Conservation (phyloP, 2,113 vertebrate genomes). For the Carassius auratus region DNA sequence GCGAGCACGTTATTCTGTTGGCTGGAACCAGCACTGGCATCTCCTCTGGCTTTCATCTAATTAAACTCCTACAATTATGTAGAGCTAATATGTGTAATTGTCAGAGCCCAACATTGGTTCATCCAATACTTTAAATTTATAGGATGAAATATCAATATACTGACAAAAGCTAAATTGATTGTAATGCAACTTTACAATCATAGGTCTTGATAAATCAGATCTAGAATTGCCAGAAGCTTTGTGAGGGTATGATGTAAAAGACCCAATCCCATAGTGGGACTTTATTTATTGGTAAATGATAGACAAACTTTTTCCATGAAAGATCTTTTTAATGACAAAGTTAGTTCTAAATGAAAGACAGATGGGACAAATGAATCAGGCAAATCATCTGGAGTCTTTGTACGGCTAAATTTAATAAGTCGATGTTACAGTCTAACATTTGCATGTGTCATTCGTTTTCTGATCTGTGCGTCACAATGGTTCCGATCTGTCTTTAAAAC, state of each 20-base stretch:
- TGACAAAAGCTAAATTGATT: not conserved
- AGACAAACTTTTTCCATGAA: not conserved
- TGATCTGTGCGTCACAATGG: not conserved
- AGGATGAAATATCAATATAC: not conserved
- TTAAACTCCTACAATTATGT: not conserved
- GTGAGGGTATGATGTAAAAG: not conserved
- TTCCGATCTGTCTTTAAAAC: not conserved
- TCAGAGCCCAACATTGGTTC: not conserved
- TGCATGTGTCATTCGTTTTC: not conserved
- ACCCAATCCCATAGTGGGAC: not conserved
- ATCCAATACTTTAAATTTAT: not conserved
- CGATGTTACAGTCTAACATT: not conserved
- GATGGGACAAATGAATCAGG: not conserved
- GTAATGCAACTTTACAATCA: not conserved
- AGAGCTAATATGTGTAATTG: not conserved
- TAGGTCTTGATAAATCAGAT: not conserved
- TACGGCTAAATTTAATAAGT: not conserved
- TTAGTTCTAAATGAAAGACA: slow-evolving; percentile 1
- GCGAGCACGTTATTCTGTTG: not conserved
- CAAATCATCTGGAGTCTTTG: not conserved
- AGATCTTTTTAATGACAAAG: slow-evolving; percentile 4
- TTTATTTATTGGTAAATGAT: slow-evolving; percentile 15
- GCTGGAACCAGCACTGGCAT: slow-evolving; percentile 21
- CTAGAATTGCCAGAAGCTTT: not conserved
- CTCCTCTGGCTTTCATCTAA: slow-evolving; percentile 24